phyloP scores from a whole-genome alignment of 2,888 invertebrate species.

The Andrena camellia region DNA sequence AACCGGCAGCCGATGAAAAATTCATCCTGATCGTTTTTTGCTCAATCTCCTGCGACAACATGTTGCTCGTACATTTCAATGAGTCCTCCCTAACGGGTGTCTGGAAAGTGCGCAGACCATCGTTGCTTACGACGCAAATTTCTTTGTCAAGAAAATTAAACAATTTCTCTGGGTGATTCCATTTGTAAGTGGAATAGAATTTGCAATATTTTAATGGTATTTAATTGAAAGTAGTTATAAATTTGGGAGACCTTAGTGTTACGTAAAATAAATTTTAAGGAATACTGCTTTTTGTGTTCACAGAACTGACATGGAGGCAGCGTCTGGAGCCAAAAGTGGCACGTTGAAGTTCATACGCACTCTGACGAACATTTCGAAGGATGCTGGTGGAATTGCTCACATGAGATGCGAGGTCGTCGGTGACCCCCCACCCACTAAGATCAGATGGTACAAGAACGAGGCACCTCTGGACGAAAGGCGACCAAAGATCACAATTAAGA shows the following conservation, averaged over 20 bases:
- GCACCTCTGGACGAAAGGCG: constrained; percentile 85
- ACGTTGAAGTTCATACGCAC: constrained; percentile 86
- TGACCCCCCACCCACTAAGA: constrained; percentile 87
- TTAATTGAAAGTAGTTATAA: not conserved
- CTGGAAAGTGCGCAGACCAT: not conserved
- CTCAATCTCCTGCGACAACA: constrained; percentile 54
- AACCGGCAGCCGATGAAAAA: constrained; percentile 50
- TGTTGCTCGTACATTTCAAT: constrained; percentile 55
- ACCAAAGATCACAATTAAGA: constrained; percentile 84
- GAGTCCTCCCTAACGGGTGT: constrained; percentile 41
- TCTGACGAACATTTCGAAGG: constrained; percentile 87
- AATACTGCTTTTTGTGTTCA: not conserved
- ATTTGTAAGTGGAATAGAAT: not conserved
- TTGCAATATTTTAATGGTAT: not conserved
- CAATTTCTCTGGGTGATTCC: not conserved
- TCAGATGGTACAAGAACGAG: constrained; percentile 89
- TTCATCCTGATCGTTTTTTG: constrained; percentile 37
- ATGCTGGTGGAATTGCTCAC: constrained; percentile 87
- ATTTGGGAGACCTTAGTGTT: not conserved
- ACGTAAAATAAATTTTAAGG: too few species aligned
- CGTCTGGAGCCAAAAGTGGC: constrained; percentile 79
- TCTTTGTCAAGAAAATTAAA: not conserved
- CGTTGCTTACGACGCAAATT: not conserved
- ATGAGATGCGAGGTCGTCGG: constrained; percentile 89
- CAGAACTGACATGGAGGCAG: constrained; percentile 73